Conservation (phyloP, 2,888 invertebrate genomes). For the Ennomos fuscantarius region DNA sequence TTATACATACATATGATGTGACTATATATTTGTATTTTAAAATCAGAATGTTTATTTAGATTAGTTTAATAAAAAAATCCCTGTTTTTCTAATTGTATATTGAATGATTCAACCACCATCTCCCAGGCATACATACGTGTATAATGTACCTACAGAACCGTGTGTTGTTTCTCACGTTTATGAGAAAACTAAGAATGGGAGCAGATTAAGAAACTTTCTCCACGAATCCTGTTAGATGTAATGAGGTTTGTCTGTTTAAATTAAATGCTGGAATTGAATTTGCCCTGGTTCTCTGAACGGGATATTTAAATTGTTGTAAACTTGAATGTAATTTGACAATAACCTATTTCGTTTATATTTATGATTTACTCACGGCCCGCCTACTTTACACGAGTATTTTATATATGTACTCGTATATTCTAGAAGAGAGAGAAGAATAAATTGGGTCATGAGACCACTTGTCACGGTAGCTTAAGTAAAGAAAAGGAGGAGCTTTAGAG, state of each 20-base stretch:
- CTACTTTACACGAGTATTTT: no score
- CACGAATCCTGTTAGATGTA: slow-evolving; percentile 58
- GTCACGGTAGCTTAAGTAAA: no score
- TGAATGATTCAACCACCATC: background rate
- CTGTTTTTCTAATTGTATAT: background rate
- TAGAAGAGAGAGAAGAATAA: no score
- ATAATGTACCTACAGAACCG: slow-evolving; percentile 18
- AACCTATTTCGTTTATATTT: slow-evolving; percentile 3
- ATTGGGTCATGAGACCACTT: no score
- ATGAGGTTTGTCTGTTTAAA: slow-evolving; percentile 70
- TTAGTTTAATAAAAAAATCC: no score
- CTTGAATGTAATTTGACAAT: slow-evolving; percentile 3
- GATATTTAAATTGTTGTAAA: slow-evolving; percentile 12
- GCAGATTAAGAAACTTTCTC: slow-evolving; percentile 70
- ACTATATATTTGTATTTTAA: no score
- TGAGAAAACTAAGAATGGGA: slow-evolving; percentile 72
- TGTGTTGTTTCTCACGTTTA: slow-evolving; percentile 66
- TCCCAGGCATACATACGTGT: slow-evolving; percentile 1
- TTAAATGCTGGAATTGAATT: slow-evolving; percentile 61
- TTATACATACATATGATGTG: no score
- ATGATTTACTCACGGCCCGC: background rate
- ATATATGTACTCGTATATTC: no score
- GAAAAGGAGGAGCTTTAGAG: no score
- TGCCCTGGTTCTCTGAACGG: slow-evolving; percentile 22
- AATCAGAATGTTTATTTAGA: no score